Evolutionary conservation across 2,797 vertebrate genomes (phyloP).

Genomic region (Australoheros facetus): DNA sequence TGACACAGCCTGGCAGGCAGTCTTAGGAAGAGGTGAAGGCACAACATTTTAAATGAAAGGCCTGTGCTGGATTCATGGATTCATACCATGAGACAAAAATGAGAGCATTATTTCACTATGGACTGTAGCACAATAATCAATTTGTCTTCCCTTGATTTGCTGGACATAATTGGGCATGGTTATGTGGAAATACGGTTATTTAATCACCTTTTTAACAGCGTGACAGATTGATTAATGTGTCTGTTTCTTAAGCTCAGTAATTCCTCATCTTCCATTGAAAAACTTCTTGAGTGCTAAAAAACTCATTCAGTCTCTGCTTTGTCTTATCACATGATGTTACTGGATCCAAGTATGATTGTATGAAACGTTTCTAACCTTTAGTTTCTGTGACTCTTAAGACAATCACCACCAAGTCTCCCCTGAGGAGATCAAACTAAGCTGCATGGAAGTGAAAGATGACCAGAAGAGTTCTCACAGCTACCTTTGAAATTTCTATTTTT

Average conservation of each 20-base stretch:
- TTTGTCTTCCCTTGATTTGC: neutral
- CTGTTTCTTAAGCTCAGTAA: neutral
- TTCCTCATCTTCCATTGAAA: neutral
- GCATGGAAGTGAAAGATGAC: constrained; percentile 44
- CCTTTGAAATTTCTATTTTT: constrained; percentile 64
- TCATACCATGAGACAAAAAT: neutral
- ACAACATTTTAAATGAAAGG: neutral
- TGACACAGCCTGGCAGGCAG: neutral
- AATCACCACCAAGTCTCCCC: constrained; percentile 49
- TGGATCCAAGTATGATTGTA: neutral
- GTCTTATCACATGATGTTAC: neutral
- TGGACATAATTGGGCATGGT: neutral
- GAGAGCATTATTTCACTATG: neutral
- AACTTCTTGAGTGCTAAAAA: neutral
- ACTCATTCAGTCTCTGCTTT: constrained; percentile 6
- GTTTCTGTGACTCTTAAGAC: constrained; percentile 31
- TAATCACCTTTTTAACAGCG: neutral
- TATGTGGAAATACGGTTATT: neutral
- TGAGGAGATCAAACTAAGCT: constrained; percentile 52
- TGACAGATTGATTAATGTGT: constrained; percentile 5
- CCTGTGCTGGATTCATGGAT: neutral
- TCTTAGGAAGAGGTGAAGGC: neutral
- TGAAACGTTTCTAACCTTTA: constrained; percentile 21
- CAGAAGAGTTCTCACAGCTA: constrained; percentile 48
- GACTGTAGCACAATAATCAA: neutral